These are phyloP conservation scores for Calliphora vomitoria DNA, from an alignment of 2,888 invertebrate species.

Conservation along the genomic window DNA sequence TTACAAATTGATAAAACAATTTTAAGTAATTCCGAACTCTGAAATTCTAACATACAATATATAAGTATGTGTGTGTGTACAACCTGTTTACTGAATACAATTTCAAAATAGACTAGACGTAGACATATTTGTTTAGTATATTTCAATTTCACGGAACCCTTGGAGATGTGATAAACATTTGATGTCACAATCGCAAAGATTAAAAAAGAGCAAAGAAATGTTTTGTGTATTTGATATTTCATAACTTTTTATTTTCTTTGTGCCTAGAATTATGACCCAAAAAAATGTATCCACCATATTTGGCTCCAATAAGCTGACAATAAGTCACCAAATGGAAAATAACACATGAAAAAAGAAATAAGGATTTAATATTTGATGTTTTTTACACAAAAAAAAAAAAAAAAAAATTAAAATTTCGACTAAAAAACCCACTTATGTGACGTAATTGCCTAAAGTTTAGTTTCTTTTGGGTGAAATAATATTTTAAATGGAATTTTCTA, in stretches of 20 bases:
- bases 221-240: background rate
- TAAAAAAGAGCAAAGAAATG: background rate
- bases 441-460: conserved; percentile 57
- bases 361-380: conserved; percentile 36
- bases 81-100: background rate
- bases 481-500: conserved; percentile 24
- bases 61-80: background rate
- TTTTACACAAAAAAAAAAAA: conserved; percentile 14
- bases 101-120: background rate
- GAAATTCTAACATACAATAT: background rate
- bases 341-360: conserved; percentile 14
- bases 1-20: no score
- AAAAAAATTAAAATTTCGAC: background rate
- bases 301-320: conserved; percentile 66
- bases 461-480: conserved; percentile 12
- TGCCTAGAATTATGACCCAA: conserved; percentile 51
- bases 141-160: background rate
- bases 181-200: background rate
- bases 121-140: background rate
- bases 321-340: conserved; percentile 36
- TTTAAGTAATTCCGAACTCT: no score
- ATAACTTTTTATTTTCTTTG: conserved; percentile 32
- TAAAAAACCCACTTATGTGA: conserved; percentile 49
- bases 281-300: conserved; percentile 36
- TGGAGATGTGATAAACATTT: conserved; percentile 26